A percentile compares a stretch with the other conserved stretches of the same genome.
phyloP scores from a whole-genome alignment of 2,888 invertebrate genomes.

The Melinaea menophilus region DNA sequence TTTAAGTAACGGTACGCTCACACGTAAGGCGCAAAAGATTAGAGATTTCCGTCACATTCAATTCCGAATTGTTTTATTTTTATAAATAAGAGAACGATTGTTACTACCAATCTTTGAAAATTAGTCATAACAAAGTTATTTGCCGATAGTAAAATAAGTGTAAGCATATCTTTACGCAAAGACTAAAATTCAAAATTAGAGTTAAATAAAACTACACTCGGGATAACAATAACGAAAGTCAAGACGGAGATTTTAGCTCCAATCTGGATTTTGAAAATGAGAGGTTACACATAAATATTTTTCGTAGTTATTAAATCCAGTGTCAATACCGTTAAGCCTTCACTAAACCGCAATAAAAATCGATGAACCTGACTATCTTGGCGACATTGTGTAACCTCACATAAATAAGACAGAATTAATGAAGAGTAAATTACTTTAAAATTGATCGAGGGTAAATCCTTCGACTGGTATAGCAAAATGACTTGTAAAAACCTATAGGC shows the following conservation, averaged over 20 bases:
- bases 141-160: conserved; percentile 9
- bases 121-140: background rate
- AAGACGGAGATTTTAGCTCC: background rate
- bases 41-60: background rate
- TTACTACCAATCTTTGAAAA: background rate
- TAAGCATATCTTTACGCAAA: conserved; percentile 28
- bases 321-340: background rate
- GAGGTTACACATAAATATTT: background rate
- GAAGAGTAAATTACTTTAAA: background rate
- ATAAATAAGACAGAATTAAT: background rate
- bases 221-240: background rate
- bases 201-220: background rate
- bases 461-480: too few relatives aligned
- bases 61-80: too few relatives aligned
- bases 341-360: background rate
- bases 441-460: background rate
- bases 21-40: conserved; percentile 20
- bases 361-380: background rate
- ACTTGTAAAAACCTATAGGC: background rate
- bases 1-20: conserved; percentile 25
- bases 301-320: too few relatives aligned
- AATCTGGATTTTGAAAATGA: background rate
- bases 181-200: background rate
- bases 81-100: too few relatives aligned
- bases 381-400: conserved; percentile 1